Evolutionary conservation across 2,797 vertebrate species (phyloP), one percentile per base, ranked within the genome.

Genomic region (Anomalospiza imberbis): DNA sequence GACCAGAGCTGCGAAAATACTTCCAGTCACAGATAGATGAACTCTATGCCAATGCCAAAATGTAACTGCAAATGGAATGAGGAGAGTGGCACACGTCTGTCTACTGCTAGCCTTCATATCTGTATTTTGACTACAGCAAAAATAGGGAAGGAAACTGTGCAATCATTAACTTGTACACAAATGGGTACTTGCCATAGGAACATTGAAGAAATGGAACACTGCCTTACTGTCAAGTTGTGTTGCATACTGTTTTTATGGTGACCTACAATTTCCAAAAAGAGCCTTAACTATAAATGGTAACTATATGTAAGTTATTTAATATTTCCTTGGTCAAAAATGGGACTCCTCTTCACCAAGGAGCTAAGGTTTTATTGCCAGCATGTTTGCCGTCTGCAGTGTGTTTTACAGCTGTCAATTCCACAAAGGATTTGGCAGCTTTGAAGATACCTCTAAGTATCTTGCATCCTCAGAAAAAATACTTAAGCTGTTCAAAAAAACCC

Each of bases 31-130:
- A 99, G 95, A 99, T 99, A 34, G 97, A 98, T 85, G 98, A 98
- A 97, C 98, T 99, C 25, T 99, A 99, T 90, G 97, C 99, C 85
- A 99, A 98, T 92, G 98, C 98, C 96, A 99, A 99, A 97, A 98
- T 98, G 93, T 99, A 98, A 98, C 85, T 24, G 85, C 54, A 13
- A 54, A 31, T 28, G 71, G 94, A 65, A 45, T 44, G 38, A 90
- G 85, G 58, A 70, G 85, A 86, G 93, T 66, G 76, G 63, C 95
- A 90, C 72, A 13, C 2, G 29, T 94, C 95, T 61, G 88, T 85
- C 91, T 94, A 40, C 96, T 89, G 95, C 94, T 94, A 93, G 94
- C 96, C 97, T 97, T 97, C 80, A 9, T 75, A 82, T 95, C 89
- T 97, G 95, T 93, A 91, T 96, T 95, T 94, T 82, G 95, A 96